These are phyloP conservation scores for Polypterus senegalus DNA, from an alignment of 2,113 vertebrate species.

Conservation along the genomic window DNA sequence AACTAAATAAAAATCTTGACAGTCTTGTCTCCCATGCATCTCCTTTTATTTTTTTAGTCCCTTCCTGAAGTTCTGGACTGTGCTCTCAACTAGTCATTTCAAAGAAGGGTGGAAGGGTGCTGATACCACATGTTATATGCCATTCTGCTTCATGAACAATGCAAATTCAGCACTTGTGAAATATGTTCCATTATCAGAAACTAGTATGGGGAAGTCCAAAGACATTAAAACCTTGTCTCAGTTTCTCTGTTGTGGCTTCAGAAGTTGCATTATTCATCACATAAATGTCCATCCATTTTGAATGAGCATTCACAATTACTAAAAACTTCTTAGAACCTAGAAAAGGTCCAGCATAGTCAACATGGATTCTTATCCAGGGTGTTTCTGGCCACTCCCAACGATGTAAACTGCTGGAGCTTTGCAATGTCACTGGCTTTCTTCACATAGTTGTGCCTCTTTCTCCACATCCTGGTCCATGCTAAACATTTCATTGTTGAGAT, in stretches of 20 bases:
- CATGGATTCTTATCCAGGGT: not conserved
- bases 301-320: conserved; percentile 3
- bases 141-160: not conserved
- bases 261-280: not conserved
- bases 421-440: not conserved
- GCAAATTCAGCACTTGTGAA: not conserved
- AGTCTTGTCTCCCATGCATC: not conserved
- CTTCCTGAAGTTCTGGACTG: not conserved
- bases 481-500: conserved; percentile 18
- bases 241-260: not conserved
- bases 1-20: not conserved
- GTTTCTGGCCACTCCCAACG: not conserved
- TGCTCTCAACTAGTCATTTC: not conserved
- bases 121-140: not conserved
- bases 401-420: not conserved
- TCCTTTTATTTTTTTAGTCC: not conserved
- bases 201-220: not conserved
- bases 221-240: not conserved
- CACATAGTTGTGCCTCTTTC: too few species aligned
- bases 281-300: conserved; percentile 3
- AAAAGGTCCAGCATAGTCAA: conserved; percentile 4
- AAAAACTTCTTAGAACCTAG: not conserved
- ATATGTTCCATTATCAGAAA: not conserved
- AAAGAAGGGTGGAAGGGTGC: not conserved
- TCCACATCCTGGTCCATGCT: conserved; percentile 15